Evolutionary conservation across 2,888 invertebrate species (phyloP).

Genomic region (Phaedon cochleariae): DNA sequence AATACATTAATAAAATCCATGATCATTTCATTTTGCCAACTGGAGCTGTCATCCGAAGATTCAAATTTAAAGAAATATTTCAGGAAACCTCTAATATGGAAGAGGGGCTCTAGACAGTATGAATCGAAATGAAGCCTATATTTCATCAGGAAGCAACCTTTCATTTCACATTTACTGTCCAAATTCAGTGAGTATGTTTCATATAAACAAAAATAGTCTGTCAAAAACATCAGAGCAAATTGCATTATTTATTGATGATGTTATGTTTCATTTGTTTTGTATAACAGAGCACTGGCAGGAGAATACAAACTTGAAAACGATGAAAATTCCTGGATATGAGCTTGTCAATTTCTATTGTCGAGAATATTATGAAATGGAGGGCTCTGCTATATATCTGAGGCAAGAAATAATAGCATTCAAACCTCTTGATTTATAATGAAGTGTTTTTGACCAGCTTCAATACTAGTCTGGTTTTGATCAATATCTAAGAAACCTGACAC

Average conservation of each 20-base stretch:
- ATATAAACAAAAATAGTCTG: slow-evolving; percentile 7
- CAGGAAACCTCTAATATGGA: not conserved
- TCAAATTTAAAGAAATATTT: slow-evolving; percentile 1
- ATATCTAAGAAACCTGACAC: no score
- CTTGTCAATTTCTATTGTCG: not conserved
- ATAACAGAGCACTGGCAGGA: slow-evolving; percentile 5
- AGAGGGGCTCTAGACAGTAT: not conserved
- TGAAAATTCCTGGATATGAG: not conserved
- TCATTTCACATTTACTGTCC: not conserved
- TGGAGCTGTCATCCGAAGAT: slow-evolving; percentile 7
- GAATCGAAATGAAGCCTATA: not conserved
- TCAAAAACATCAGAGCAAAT: slow-evolving; percentile 8
- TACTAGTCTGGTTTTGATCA: no score
- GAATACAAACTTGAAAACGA: not conserved
- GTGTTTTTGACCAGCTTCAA: no score
- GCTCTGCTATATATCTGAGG: not conserved
- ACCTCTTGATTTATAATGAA: no score
- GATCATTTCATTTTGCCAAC: not conserved
- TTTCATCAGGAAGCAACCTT: not conserved
- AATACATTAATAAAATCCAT: not conserved
- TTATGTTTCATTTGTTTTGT: not conserved
- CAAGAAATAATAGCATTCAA: not conserved
- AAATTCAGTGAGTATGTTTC: slow-evolving; percentile 12
- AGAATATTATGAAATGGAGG: not conserved
- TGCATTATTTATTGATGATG: not conserved